phyloP scores from a whole-genome alignment of 2,797 vertebrate species.

The Enteromius radiatus region DNA sequence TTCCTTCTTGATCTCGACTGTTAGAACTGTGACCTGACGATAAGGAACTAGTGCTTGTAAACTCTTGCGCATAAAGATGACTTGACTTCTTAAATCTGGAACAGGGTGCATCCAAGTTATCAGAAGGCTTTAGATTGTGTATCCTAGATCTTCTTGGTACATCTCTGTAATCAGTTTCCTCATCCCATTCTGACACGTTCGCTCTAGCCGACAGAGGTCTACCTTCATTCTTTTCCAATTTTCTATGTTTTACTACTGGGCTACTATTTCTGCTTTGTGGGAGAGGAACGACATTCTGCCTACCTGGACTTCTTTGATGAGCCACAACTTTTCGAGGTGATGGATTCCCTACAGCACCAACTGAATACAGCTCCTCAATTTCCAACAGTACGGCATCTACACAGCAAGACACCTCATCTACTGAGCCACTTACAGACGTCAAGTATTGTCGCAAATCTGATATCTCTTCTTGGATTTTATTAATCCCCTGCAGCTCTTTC shows the following conservation, averaged over 20 bases:
- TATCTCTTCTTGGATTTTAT: slow-evolving; percentile 84
- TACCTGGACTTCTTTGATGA: slow-evolving; percentile 69
- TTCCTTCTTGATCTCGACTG: slow-evolving; percentile 55
- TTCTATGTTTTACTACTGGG: slow-evolving; percentile 76
- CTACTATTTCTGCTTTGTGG: slow-evolving; percentile 70
- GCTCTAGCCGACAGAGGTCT: slow-evolving; percentile 60
- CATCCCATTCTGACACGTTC: slow-evolving; percentile 18
- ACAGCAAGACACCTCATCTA: slow-evolving; percentile 83
- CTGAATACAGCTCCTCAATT: slow-evolving; percentile 79
- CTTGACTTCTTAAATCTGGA: slow-evolving; percentile 47
- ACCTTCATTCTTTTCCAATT: slow-evolving; percentile 76
- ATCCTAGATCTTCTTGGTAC: slow-evolving; percentile 24
- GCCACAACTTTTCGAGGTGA: slow-evolving; percentile 58
- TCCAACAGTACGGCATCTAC: slow-evolving; percentile 82
- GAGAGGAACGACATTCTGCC: slow-evolving; percentile 69
- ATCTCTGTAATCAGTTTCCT: slow-evolving; percentile 26
- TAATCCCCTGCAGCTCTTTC: slow-evolving; percentile 83
- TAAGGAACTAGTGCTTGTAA: slow-evolving; percentile 73
- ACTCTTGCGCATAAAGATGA: slow-evolving; percentile 63
- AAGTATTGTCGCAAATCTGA: slow-evolving; percentile 81
- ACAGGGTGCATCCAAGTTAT: slow-evolving; percentile 47
- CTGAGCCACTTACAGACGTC: slow-evolving; percentile 81
- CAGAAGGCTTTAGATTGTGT: slow-evolving; percentile 23
- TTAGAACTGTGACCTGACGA: slow-evolving; percentile 73
- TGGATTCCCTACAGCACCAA: slow-evolving; percentile 66